These are phyloP conservation scores for Ischnura elegans DNA, from an alignment of 2,888 invertebrate genomes.

Conservation along the genomic window DNA sequence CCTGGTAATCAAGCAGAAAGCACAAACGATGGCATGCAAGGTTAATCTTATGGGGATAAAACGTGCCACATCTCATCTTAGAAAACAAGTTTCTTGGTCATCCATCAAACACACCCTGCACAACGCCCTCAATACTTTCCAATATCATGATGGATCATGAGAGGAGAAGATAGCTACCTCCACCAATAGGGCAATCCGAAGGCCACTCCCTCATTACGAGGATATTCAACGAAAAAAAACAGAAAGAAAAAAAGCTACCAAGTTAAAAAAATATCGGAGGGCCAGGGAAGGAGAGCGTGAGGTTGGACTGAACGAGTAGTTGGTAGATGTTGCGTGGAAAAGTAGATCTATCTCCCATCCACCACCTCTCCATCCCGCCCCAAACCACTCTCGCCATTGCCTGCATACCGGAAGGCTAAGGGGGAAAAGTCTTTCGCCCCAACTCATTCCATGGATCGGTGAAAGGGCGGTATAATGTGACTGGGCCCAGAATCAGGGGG, in stretches of 20 bases:
- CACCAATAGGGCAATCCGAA: neutral
- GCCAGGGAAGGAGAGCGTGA: constrained; percentile 2
- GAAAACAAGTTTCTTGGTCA: neutral
- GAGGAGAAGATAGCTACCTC: neutral
- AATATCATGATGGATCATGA: neutral
- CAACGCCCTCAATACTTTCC: constrained; percentile 4
- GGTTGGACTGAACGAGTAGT: neutral
- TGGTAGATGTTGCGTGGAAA: neutral
- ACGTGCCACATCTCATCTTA: neutral
- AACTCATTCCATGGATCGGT: constrained; percentile 8
- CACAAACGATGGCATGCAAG: neutral
- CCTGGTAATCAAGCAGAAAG: neutral
- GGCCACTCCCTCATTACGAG: constrained; percentile 14
- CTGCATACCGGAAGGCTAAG: constrained; percentile 1
- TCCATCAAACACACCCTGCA: neutral
- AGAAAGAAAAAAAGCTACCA: neutral
- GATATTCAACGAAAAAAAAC: neutral
- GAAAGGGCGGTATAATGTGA: constrained; percentile 4
- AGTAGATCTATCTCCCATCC: neutral
- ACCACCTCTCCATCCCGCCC: neutral
- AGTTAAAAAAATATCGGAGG: neutral
- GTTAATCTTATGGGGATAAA: neutral
- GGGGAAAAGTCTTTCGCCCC: neutral
- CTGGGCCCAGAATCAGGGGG: neutral
- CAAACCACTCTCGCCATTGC: constrained; percentile 26